A percentile compares a stretch with the other conserved stretches of the same genome.
Evolutionary conservation across 2,888 invertebrate species (phyloP).

Genomic region (Amblyjoppa fuscipennis): DNA sequence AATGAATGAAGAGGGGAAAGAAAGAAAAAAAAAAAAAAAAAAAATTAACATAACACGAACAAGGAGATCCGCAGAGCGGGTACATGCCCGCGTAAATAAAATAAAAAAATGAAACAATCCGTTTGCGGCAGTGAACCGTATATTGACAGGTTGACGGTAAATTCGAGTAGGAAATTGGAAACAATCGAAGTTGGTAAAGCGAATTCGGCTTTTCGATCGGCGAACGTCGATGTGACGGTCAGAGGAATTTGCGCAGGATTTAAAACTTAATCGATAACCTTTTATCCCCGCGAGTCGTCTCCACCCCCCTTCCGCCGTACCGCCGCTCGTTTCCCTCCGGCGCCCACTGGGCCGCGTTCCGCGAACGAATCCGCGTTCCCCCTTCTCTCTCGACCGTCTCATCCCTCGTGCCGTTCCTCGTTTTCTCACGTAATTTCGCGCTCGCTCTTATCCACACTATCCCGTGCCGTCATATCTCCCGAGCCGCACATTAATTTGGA

Average conservation of each 20-base stretch:
- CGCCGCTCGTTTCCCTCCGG: slow-evolving; percentile 34
- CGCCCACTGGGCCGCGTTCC: neutral
- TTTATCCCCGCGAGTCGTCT: slow-evolving; percentile 55
- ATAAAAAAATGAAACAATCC: no score
- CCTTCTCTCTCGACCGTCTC: slow-evolving; percentile 17
- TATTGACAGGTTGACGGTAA: no score
- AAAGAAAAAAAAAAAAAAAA: neutral
- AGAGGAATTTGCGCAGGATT: slow-evolving; percentile 68
- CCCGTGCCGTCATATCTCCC: slow-evolving; percentile 57
- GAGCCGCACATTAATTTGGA: slow-evolving; percentile 65
- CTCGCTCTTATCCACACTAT: slow-evolving; percentile 4
- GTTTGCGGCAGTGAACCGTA: no score
- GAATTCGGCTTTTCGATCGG: slow-evolving; percentile 65
- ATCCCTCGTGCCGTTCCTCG: slow-evolving; percentile 17
- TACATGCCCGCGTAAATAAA: neutral
- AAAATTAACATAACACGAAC: slow-evolving; percentile 4
- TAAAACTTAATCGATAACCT: slow-evolving; percentile 69
- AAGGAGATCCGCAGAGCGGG: neutral
- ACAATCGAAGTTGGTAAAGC: no score
- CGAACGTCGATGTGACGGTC: slow-evolving; percentile 62
- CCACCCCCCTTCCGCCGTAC: slow-evolving; percentile 35
- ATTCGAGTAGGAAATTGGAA: no score
- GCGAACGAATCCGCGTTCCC: slow-evolving; percentile 23
- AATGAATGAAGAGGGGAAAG: neutral
- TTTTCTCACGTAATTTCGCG: slow-evolving; percentile 33